A percentile compares a stretch with the other conserved stretches of the same genome.
Conservation (phyloP, 2,113 vertebrate species). For the Paratilapia polleni region DNA sequence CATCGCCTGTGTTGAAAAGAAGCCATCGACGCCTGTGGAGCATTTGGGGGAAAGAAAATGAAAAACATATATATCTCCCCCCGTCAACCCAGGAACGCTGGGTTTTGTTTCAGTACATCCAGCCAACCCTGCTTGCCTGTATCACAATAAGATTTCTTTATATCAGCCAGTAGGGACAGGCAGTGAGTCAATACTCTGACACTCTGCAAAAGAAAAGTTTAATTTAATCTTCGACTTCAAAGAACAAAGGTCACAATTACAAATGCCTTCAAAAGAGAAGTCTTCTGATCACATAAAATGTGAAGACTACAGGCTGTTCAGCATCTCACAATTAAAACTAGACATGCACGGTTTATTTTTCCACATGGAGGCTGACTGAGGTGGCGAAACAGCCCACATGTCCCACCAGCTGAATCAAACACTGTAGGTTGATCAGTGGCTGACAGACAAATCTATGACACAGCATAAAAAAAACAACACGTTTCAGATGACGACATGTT, state of each 20-base stretch:
- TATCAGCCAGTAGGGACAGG: neutral
- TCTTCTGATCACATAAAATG: neutral
- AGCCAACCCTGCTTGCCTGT: neutral
- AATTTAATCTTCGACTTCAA: neutral
- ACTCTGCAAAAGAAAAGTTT: neutral
- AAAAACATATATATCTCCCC: neutral
- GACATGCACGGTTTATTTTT: slow-evolving; percentile 15
- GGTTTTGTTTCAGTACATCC: neutral
- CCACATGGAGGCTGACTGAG: neutral
- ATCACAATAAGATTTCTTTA: neutral
- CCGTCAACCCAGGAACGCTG: neutral
- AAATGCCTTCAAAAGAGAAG: neutral
- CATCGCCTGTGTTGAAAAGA: neutral
- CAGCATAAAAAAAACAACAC: neutral
- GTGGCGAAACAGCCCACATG: neutral
- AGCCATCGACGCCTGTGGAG: slow-evolving; percentile 31
- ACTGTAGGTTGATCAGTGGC: neutral
- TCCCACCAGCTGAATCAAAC: neutral
- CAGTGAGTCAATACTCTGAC: too few relatives aligned
- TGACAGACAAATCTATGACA: neutral
- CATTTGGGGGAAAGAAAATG: neutral
- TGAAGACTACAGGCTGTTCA: neutral
- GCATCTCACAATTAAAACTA: neutral
- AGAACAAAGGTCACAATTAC: neutral
- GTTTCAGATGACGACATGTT: neutral